These are phyloP conservation scores for Caprella mutica DNA, from an alignment of 2,888 invertebrate genomes.

Conservation along the genomic window DNA sequence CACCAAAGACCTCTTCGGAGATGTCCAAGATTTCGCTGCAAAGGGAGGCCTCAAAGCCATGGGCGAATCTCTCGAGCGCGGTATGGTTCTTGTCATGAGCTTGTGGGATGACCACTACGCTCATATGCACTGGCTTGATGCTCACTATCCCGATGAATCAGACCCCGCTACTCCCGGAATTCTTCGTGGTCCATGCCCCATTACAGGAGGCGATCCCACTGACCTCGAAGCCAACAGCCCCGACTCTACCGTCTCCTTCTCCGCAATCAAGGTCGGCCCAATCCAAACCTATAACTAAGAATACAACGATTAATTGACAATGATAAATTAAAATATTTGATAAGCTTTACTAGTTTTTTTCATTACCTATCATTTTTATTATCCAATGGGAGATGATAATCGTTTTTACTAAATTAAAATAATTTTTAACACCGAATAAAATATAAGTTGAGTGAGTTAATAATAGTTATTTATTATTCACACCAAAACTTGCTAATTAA, in stretches of 20 bases:
- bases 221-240: conserved; percentile 19
- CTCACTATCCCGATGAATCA: conserved; percentile 22
- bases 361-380: too few relatives aligned
- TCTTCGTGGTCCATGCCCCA: conserved; percentile 30
- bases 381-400: too few relatives aligned
- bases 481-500: too few relatives aligned
- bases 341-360: too few relatives aligned
- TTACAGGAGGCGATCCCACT: conserved; percentile 19
- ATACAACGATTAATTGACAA: too few relatives aligned
- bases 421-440: too few relatives aligned
- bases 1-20: background rate
- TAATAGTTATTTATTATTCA: too few relatives aligned
- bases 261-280: conserved; percentile 24
- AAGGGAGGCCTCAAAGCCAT: background rate
- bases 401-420: too few relatives aligned
- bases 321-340: too few relatives aligned
- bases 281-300: conserved; percentile 14
- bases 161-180: conserved; percentile 26
- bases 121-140: conserved; percentile 33
- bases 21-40: background rate
- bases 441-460: too few relatives aligned
- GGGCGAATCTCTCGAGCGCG: conserved; percentile 18
- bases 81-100: conserved; percentile 31
- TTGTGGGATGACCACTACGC: conserved; percentile 34
- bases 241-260: conserved; percentile 18